Evolutionary conservation across 2,888 invertebrate genomes (phyloP).

Genomic region (Eupithecia vulgata): DNA sequence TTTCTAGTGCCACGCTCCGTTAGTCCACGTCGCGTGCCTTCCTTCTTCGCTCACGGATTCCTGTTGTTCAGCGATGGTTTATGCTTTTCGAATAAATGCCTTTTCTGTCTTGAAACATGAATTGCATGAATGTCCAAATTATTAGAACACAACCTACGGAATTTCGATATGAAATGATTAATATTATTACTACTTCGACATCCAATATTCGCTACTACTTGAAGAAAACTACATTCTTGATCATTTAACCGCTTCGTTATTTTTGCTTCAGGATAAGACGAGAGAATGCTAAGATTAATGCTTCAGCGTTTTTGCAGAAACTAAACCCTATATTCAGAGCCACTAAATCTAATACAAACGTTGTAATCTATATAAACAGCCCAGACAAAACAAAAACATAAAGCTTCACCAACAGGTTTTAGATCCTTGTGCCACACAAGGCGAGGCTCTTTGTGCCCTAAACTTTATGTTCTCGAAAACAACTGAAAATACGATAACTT

Average conservation of each 20-base stretch:
- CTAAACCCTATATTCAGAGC: background rate
- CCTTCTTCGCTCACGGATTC: slow-evolving; percentile 71
- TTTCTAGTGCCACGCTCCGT: slow-evolving; percentile 80
- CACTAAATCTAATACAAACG: background rate
- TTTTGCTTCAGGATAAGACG: background rate
- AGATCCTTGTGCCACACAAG: slow-evolving; percentile 18
- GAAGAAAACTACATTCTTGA: background rate
- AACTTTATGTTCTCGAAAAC: slow-evolving; percentile 6
- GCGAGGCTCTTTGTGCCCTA: slow-evolving; percentile 11
- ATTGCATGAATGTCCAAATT: slow-evolving; percentile 16
- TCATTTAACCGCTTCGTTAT: background rate
- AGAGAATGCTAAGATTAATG: background rate
- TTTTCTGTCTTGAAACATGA: slow-evolving; percentile 26
- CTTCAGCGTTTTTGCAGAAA: background rate
- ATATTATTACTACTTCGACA: background rate
- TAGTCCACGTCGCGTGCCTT: slow-evolving; percentile 78
- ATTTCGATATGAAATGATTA: background rate
- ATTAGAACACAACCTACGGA: background rate
- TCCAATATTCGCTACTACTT: background rate
- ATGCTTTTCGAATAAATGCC: slow-evolving; percentile 35
- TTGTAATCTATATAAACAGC: background rate
- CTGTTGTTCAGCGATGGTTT: slow-evolving; percentile 49
- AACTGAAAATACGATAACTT: background rate
- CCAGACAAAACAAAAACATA: slow-evolving; percentile 10
- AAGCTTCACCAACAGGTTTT: slow-evolving; percentile 9